Percentiles rank a stretch among this genome's conserved stretches.
These are phyloP conservation scores for Sweltsa coloradensis DNA, from an alignment of 1,140 invertebrate species.

Conservation along the genomic window DNA sequence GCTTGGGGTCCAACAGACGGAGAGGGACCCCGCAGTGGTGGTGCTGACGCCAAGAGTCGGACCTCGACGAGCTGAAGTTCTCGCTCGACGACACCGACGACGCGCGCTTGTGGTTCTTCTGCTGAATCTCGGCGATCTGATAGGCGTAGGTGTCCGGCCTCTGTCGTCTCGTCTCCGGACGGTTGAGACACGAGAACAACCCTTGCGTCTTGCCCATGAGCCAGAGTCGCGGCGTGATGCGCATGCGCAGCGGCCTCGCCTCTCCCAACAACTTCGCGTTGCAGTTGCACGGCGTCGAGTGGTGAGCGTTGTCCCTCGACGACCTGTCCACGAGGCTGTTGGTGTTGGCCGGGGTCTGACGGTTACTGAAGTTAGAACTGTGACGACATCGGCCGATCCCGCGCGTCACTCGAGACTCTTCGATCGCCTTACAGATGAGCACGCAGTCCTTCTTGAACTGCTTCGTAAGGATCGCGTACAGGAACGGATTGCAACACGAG, in stretches of 20 bases:
- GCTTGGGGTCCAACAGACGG: conserved; percentile 56
- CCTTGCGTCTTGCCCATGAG: conserved; percentile 34
- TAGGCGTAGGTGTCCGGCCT: conserved; percentile 60
- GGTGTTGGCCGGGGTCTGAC: conserved; percentile 76
- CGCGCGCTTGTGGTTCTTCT: conserved; percentile 58
- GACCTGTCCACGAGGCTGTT: conserved; percentile 71
- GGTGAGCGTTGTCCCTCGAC: conserved; percentile 49
- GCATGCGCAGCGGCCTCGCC: conserved; percentile 18
- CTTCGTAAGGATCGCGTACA: conserved; percentile 94
- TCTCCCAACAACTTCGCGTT: conserved; percentile 46
- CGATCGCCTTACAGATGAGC: conserved; percentile 86
- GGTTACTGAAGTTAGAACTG: conserved; percentile 79
- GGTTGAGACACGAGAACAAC: conserved; percentile 27
- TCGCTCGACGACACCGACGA: conserved; percentile 78
- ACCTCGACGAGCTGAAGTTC: conserved; percentile 73
- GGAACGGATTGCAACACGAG: conserved; percentile 92
- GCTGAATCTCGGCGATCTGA: conserved; percentile 65
- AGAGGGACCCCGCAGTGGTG: conserved; percentile 64
- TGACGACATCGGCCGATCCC: conserved; percentile 75
- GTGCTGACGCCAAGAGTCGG: conserved; percentile 67
- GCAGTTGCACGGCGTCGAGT: conserved; percentile 52
- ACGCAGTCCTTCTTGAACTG: conserved; percentile 98
- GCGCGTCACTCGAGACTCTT: conserved; percentile 78
- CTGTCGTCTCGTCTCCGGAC: conserved; percentile 10
- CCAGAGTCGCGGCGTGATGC: conserved; percentile 27